These are phyloP conservation scores for Neria commutata DNA, from an alignment of 2,888 invertebrate genomes.

Conservation along the genomic window DNA sequence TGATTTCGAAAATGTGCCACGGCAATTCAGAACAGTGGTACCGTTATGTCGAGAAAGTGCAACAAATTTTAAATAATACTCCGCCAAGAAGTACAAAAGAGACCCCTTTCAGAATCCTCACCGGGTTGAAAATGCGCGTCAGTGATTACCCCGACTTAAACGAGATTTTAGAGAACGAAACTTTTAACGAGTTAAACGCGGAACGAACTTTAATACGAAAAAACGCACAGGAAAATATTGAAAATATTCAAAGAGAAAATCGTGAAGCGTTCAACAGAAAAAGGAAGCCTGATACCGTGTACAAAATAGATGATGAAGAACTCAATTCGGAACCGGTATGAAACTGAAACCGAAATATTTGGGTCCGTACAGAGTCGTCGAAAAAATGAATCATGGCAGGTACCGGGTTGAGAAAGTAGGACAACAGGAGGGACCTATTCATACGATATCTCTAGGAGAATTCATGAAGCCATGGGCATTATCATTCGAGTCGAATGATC, in stretches of 20 bases:
- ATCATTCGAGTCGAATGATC: slow-evolving; percentile 7
- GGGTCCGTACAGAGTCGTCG: slow-evolving; percentile 17
- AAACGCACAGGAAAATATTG: slow-evolving; percentile 10
- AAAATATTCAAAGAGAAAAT: slow-evolving; percentile 15
- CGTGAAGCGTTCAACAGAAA: slow-evolving; percentile 5
- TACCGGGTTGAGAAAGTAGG: slow-evolving; percentile 22
- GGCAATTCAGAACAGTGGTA: not conserved
- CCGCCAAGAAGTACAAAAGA: not conserved
- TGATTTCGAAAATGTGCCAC: slow-evolving; percentile 17
- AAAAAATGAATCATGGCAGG: slow-evolving; percentile 7
- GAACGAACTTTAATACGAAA: not conserved
- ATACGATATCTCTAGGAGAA: not conserved
- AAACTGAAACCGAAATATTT: slow-evolving; percentile 22
- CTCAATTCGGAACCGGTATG: slow-evolving; percentile 19
- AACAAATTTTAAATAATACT: slow-evolving; percentile 9
- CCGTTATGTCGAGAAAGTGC: slow-evolving; percentile 1
- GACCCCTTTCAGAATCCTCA: not conserved
- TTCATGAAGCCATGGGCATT: not conserved
- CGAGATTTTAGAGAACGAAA: not conserved
- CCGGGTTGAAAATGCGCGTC: not conserved
- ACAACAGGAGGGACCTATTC: slow-evolving; percentile 5
- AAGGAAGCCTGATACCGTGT: slow-evolving; percentile 1
- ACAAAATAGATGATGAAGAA: slow-evolving; percentile 16
- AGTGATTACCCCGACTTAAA: not conserved
- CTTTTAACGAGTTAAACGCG: not conserved